Base-by-base conservation (phyloP, 2,888 invertebrate genomes). In the Agrotis exclamationis region DNA sequence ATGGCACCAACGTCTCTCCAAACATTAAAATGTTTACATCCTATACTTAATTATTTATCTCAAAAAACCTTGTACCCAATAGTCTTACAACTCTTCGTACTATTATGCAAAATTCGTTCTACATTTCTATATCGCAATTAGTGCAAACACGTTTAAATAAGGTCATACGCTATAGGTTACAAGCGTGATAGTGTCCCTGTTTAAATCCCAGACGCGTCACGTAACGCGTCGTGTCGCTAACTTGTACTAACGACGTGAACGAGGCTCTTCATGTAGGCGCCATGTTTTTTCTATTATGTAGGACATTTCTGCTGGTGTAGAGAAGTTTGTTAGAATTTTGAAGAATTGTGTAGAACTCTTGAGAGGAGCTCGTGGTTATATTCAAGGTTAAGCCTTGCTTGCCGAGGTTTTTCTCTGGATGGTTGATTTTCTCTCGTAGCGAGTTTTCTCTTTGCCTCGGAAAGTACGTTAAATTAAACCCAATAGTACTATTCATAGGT, bases 221-320 rank as follows among this genome's bases (percentile, higher is more conserved):
- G 87, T 89, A 88, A 84, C 69, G 79, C 77, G 86, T 88, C 90
- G 83, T 78, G 86, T 87, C 90, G 90, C 90, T 89, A 90, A 88
- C 88, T 86, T 88, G 79, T 84, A 71, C 89, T 92, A 91, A 92
- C 90, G 91, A 91, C 86, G 89, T 88, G 63, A 77, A 77, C 63
- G 71, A 63, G 63, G 6, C 51, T n/a, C 59, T 50, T 2, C 7
- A 18, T 39, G 7, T 2, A 47, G 24, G 1, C 45, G 5, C 48
- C 79, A 64, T 71, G 22, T 39, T 70, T 39, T 63, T 45, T n/a
- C 4, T 63, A 45, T 48, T 18, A n/a, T 18, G 4, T 33, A 6
- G 53, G 81, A 76, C 44, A 24, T 56, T 69, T 45, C 14, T 18
- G 1, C n/a, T 33, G n/a, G 2, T 33, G 3, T 33, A 13, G 1